phyloP scores from a whole-genome alignment of 1,140 invertebrate genomes.

The Frieseomelitta varia region DNA sequence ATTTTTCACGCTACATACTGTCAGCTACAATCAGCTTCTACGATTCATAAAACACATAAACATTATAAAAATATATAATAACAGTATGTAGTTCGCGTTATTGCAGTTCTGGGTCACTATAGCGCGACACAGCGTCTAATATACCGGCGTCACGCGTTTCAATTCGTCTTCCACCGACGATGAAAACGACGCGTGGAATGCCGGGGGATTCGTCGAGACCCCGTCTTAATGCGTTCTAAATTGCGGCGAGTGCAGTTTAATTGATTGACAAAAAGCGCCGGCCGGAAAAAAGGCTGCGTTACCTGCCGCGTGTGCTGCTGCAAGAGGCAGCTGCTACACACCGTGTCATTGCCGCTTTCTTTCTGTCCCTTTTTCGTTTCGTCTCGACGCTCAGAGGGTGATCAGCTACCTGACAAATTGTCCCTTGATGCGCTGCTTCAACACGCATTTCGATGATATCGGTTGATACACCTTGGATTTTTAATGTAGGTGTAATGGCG shows the following conservation, averaged over 20 bases:
- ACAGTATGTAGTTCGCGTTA: too few relatives aligned
- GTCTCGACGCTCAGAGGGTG: slow-evolving; percentile 25
- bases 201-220: slow-evolving; percentile 29
- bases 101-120: too few relatives aligned
- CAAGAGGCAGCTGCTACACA: slow-evolving; percentile 37
- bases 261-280: slow-evolving; percentile 76
- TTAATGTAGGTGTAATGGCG: background rate
- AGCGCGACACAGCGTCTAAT: background rate
- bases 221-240: slow-evolving; percentile 76
- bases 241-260: slow-evolving; percentile 72
- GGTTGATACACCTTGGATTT: background rate
- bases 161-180: background rate
- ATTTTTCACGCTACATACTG: too few relatives aligned
- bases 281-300: slow-evolving; percentile 61
- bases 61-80: too few relatives aligned
- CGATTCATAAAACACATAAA: too few relatives aligned
- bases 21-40: too few relatives aligned
- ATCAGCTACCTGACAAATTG: slow-evolving; percentile 68
- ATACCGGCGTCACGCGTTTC: background rate
- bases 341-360: slow-evolving; percentile 59
- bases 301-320: slow-evolving; percentile 25
- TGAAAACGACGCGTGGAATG: slow-evolving; percentile 50
- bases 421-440: slow-evolving; percentile 60
- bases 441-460: background rate
- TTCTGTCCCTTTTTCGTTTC: slow-evolving; percentile 19